phyloP scores from a whole-genome alignment of 2,888 invertebrate genomes.

The Sabellastarte sp. region DNA sequence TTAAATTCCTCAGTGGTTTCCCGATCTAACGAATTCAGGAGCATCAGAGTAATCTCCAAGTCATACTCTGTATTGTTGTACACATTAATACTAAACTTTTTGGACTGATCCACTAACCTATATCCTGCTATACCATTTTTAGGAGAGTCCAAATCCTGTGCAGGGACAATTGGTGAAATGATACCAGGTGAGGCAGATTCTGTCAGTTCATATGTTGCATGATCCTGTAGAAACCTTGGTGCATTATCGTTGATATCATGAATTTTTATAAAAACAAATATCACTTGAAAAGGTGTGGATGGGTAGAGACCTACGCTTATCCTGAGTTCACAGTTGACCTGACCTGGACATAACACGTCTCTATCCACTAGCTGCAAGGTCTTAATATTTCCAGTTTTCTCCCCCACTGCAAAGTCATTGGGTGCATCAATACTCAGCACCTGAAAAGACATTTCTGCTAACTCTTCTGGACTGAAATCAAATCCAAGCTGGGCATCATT shows the following conservation, averaged over 20 bases:
- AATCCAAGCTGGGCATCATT: background rate
- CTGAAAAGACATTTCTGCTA: background rate
- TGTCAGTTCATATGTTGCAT: background rate
- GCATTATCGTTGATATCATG: background rate
- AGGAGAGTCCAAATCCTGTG: background rate
- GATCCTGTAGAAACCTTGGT: background rate
- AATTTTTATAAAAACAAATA: background rate
- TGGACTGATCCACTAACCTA: background rate
- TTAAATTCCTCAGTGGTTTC: background rate
- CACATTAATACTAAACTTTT: background rate
- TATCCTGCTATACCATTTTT: background rate
- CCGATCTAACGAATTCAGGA: background rate
- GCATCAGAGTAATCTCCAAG: background rate
- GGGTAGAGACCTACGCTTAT: background rate
- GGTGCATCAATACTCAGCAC: background rate
- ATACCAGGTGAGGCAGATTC: background rate
- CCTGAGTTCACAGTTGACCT: background rate
- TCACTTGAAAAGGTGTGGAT: background rate
- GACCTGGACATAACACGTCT: background rate
- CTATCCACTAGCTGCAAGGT: background rate
- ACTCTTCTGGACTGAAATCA: background rate
- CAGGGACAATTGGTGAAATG: background rate
- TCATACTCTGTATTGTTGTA: background rate
- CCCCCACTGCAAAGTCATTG: background rate
- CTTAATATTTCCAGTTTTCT: background rate